These are phyloP conservation scores for Agrilus mali DNA, from an alignment of 2,888 invertebrate species.

Conservation along the genomic window DNA sequence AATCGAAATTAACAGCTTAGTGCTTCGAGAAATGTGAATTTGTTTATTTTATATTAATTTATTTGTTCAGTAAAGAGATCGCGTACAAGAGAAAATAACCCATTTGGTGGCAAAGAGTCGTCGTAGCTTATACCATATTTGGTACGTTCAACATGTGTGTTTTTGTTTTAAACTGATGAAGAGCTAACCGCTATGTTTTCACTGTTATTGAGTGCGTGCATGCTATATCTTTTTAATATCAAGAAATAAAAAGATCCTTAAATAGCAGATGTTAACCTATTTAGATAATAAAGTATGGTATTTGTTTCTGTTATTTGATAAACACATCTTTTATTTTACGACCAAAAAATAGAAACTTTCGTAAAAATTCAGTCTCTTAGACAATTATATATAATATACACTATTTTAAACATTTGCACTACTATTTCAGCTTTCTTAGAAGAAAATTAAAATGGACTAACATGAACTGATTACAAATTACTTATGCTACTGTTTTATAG, in stretches of 20 bases:
- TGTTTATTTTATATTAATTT: neutral
- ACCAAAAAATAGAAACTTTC: too few relatives aligned
- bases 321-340: too few relatives aligned
- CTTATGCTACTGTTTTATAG: neutral
- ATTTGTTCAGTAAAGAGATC: constrained; percentile 55
- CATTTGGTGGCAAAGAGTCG: constrained; percentile 43
- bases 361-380: neutral
- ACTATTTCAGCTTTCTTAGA: too few relatives aligned
- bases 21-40: too few relatives aligned
- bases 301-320: too few relatives aligned
- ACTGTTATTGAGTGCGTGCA: constrained; percentile 2
- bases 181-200: constrained; percentile 20
- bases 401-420: too few relatives aligned
- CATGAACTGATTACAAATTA: neutral
- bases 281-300: neutral
- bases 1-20: too few relatives aligned
- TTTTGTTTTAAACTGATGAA: constrained; percentile 4
- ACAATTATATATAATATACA: neutral
- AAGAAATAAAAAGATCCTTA: neutral
- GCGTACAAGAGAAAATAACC: constrained; percentile 62
- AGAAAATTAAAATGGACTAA: neutral
- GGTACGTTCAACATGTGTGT: constrained; percentile 22
- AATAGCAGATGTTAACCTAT: too few relatives aligned
- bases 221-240: neutral
- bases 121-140: constrained; percentile 27